Base-by-base conservation (phyloP, 1,140 invertebrate species). In the Drosophila sechellia region DNA sequence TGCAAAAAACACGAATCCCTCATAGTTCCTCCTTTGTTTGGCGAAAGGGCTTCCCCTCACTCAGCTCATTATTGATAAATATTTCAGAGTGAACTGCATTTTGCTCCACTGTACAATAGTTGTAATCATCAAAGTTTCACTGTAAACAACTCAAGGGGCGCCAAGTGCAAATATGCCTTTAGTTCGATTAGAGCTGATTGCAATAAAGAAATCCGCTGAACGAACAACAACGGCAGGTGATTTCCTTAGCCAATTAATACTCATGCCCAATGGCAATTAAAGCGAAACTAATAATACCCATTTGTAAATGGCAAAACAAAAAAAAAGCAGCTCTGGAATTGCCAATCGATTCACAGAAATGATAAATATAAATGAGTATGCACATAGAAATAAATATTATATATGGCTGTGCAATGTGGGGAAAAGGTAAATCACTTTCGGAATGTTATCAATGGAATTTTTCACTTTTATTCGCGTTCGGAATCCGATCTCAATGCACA, bases 191-290 rank as follows among this genome's bases (percentile, higher is more conserved):
- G 20, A 56, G 34, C 37, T n/a, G 48, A 53, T 53, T 53, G 39
- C 34, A 69, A 12, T 34, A 13, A 11, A 48, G 42, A 59, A 50
- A 54, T 49, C 45, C 34, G 37, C 35, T 43, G 34, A 52, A 54
- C n/a, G 20, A 66, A 34, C 40, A 54, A 57, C 40, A 27, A 27
- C 6, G 31, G 34, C 66, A 46, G 57, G 37, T 64, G 39, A 60
- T 74, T 79, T 75, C 57, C 79, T 55, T 53, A 39, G 54, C 46
- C 77, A 80, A 77, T 85, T 80, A 68, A 85, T 84, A 85, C 72
- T 77, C 81, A 84, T 85, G 80, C 81, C 65, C 71, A 64, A 57
- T 54, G 61, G 72, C 81, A 80, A 85, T 84, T 84, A 80, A 84
- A 84, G 54, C 52, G 61, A 63, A 68, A 85, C 72, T 86, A 81